These are phyloP conservation scores for Yoshiicerus persimilis DNA, from an alignment of 1,140 invertebrate species.

Conservation along the genomic window DNA sequence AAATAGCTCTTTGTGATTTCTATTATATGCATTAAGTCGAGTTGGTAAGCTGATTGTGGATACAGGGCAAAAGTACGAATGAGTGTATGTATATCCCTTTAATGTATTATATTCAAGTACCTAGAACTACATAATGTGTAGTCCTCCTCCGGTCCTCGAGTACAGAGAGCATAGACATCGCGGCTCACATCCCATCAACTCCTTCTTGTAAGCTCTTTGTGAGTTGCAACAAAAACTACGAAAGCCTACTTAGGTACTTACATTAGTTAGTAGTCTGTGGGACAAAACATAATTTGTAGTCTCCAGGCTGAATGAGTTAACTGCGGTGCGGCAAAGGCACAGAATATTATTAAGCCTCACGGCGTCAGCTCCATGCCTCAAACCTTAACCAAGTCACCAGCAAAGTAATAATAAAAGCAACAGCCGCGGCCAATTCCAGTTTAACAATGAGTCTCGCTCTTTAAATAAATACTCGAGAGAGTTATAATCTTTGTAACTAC, in stretches of 20 bases:
- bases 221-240: not conserved
- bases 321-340: not conserved
- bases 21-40: not conserved
- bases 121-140: too few species aligned
- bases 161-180: too few species aligned
- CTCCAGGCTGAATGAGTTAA: not conserved
- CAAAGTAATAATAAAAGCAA: not conserved
- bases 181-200: not conserved
- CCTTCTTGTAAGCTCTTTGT: not conserved
- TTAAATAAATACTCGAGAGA: not conserved
- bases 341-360: not conserved
- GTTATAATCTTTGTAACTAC: not conserved
- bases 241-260: not conserved
- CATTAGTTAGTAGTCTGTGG: not conserved
- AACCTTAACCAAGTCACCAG: not conserved
- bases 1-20: not conserved
- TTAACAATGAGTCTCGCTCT: not conserved
- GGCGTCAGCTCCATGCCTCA: not conserved
- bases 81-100: too few species aligned
- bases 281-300: not conserved
- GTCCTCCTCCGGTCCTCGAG: too few species aligned
- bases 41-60: too few species aligned
- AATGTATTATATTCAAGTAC: too few species aligned
- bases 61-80: too few species aligned
- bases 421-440: not conserved